These are phyloP conservation scores for Drosophila lacicola DNA, from an alignment of 2,888 invertebrate genomes.

Conservation along the genomic window DNA sequence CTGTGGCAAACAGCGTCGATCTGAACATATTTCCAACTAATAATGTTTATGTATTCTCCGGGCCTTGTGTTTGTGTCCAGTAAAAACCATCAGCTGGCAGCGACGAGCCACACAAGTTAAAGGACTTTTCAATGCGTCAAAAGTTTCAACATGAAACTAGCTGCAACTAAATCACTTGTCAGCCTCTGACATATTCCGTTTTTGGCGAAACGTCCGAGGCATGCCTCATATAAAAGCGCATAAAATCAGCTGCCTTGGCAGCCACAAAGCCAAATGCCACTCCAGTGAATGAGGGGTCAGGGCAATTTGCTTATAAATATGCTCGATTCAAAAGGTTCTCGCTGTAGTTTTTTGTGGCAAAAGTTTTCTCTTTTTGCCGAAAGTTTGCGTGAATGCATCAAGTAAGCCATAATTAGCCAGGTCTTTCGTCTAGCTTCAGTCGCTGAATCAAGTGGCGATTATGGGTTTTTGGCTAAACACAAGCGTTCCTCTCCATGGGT, in stretches of 20 bases:
- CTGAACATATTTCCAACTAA: slow-evolving; percentile 16
- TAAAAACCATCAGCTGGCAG: background rate
- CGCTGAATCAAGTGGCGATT: slow-evolving; percentile 14
- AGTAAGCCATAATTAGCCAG: slow-evolving; percentile 53
- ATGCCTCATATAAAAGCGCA: background rate
- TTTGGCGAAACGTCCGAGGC: background rate
- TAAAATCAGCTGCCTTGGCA: slow-evolving; percentile 2
- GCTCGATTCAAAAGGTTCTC: slow-evolving; percentile 5
- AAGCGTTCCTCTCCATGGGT: background rate
- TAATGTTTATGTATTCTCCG: slow-evolving; percentile 3
- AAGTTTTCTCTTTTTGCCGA: slow-evolving; percentile 7
- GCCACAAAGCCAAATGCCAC: slow-evolving; percentile 6
- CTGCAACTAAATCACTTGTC: slow-evolving; percentile 25
- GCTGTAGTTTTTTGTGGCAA: slow-evolving; percentile 4
- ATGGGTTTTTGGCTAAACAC: slow-evolving; percentile 4
- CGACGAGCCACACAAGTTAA: slow-evolving; percentile 22
- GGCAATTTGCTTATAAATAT: slow-evolving; percentile 30
- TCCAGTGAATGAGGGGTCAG: slow-evolving; percentile 40
- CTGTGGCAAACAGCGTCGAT: background rate
- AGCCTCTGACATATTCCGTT: slow-evolving; percentile 18
- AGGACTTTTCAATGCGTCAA: slow-evolving; percentile 46
- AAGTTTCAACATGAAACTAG: slow-evolving; percentile 46
- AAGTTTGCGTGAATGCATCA: slow-evolving; percentile 47
- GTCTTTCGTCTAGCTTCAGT: slow-evolving; percentile 7
- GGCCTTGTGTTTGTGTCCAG: slow-evolving; percentile 1